phyloP scores from a whole-genome alignment of 2,888 invertebrate species.

The Conops quadrifasciatus region DNA sequence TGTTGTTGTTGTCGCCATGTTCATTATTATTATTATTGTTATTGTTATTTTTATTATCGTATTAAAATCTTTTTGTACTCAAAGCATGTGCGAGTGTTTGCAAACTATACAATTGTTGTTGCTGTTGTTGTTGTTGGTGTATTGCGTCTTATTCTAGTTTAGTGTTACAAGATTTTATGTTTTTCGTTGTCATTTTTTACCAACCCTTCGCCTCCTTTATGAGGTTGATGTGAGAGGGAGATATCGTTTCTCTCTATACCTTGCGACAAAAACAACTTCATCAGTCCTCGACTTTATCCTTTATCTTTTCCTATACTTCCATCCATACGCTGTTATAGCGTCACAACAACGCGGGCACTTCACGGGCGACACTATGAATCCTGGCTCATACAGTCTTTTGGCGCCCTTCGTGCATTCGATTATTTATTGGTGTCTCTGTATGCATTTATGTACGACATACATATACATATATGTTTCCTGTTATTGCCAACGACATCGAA shows the following conservation, averaged over 20 bases:
- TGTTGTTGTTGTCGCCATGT: background rate
- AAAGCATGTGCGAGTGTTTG: background rate
- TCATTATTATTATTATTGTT: too few relatives aligned
- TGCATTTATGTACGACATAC: too few relatives aligned
- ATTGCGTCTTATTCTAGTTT: background rate
- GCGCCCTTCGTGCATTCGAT: background rate
- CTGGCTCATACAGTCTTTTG: too few relatives aligned
- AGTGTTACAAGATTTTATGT: background rate
- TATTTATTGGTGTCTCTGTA: background rate
- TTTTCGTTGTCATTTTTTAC: background rate
- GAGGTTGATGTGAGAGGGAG: too few relatives aligned
- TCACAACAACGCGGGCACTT: too few relatives aligned
- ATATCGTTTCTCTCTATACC: background rate
- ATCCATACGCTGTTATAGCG: too few relatives aligned
- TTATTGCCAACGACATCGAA: background rate
- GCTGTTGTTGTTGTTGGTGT: conserved; percentile 6
- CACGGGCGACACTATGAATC: too few relatives aligned
- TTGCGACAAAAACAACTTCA: background rate
- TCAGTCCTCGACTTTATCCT: background rate
- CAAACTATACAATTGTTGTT: background rate
- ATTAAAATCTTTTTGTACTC: background rate
- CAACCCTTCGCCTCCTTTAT: too few relatives aligned
- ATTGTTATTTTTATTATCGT: background rate
- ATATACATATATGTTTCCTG: conserved; percentile 7
- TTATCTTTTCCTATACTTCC: background rate